Percentiles rank a stretch among this genome's conserved stretches.
phyloP scores from a whole-genome alignment of 2,888 invertebrate genomes.

The Standfussiana lucernea region DNA sequence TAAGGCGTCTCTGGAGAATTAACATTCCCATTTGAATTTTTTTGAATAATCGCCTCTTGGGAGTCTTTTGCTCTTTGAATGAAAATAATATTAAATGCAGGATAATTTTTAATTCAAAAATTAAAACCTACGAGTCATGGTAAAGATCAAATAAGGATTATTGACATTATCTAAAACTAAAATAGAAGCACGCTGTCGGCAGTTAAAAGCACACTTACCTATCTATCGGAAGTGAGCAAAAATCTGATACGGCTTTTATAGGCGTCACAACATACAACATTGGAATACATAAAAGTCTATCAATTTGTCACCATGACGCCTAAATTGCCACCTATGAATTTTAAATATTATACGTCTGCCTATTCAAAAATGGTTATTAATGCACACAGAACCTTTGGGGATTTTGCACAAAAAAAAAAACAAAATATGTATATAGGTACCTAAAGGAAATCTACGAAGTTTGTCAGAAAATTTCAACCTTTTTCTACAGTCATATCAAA shows the following conservation, averaged over 20 bases:
- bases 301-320: not conserved
- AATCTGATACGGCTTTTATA: not conserved
- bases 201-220: not conserved
- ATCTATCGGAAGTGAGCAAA: not conserved
- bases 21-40: constrained; percentile 21
- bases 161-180: not conserved
- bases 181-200: not conserved
- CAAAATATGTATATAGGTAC: no score
- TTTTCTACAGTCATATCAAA: not conserved
- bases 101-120: not conserved
- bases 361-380: not conserved
- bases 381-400: not conserved
- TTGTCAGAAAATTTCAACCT: not conserved
- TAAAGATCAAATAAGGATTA: not conserved
- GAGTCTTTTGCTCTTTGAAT: constrained; percentile 5
- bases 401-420: not conserved
- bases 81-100: not conserved
- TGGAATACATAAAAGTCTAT: not conserved
- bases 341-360: not conserved
- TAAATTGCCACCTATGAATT: not conserved
- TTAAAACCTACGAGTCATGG: not conserved
- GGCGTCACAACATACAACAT: not conserved
- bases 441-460: not conserved
- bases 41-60: constrained; percentile 13
- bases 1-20: constrained; percentile 20